Percentiles rank a stretch among this genome's conserved stretches.
Conservation (phyloP, 2,888 invertebrate species). For the Eupithecia centaureata region DNA sequence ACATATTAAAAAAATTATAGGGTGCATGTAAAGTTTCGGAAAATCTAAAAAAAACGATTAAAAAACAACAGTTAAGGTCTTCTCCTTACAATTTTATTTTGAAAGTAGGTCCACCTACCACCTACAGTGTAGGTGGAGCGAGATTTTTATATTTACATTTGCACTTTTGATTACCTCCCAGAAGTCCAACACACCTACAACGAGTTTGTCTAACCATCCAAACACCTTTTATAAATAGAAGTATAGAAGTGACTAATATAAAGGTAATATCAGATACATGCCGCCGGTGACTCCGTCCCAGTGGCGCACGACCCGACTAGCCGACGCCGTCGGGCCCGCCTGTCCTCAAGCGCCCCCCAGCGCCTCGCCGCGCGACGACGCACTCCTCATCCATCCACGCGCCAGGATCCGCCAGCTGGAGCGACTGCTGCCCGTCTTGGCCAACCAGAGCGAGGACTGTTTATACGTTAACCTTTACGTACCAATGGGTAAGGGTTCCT, state of each 20-base stretch:
- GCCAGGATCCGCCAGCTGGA: constrained; percentile 93
- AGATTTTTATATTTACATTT: no score
- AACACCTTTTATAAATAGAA: no score
- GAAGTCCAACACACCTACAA: no score
- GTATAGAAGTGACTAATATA: background rate
- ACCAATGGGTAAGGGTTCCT: constrained; percentile 84
- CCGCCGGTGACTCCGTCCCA: constrained; percentile 96
- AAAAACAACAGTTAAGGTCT: no score
- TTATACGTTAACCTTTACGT: constrained; percentile 98
- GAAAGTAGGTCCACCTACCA: no score
- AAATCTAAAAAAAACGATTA: no score
- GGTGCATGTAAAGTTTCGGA: no score
- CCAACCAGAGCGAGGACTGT: constrained; percentile 98
- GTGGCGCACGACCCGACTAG: constrained; percentile 92
- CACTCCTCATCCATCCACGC: constrained; percentile 90
- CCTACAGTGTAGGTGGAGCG: no score
- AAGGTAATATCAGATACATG: constrained; percentile 87
- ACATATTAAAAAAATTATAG: no score
- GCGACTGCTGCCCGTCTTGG: constrained; percentile 91
- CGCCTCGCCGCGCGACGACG: constrained; percentile 81
- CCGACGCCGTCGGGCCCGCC: constrained; percentile 92
- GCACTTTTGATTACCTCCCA: no score
- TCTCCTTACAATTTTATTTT: no score
- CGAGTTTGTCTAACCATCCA: no score
- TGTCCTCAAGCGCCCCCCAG: constrained; percentile 91